Conservation (phyloP, 1,140 invertebrate genomes). For the Zaprionus nigranus region DNA sequence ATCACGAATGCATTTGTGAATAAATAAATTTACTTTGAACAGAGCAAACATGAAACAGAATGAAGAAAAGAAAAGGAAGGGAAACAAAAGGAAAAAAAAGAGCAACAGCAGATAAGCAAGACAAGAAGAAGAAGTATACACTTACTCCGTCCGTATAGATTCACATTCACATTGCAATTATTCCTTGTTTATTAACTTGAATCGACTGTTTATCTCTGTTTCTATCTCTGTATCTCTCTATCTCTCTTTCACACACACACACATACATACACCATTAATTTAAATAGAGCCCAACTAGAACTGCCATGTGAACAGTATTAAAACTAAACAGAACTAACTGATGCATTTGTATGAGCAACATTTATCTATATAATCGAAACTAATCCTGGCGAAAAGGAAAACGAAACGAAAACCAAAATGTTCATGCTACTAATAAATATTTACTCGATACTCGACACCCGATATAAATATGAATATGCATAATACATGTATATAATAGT, state of each 20-base stretch:
- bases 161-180: conserved; percentile 16
- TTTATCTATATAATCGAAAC: conserved; percentile 14
- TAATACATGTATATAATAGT: not conserved
- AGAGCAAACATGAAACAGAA: not conserved
- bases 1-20: conserved; percentile 26
- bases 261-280: conserved; percentile 15
- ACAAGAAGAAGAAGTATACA: conserved; percentile 21
- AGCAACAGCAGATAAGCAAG: not conserved
- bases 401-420: not conserved
- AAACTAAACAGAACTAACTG: conserved; percentile 40
- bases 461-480: conserved; percentile 15
- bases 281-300: conserved; percentile 36
- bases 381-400: conserved; percentile 8
- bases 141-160: conserved; percentile 45
- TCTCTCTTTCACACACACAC: not conserved
- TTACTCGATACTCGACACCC: conserved; percentile 7
- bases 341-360: conserved; percentile 49
- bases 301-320: conserved; percentile 62
- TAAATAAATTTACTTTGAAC: conserved; percentile 34
- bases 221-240: not conserved
- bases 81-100: not conserved
- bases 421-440: conserved; percentile 33
- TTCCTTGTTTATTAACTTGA: conserved; percentile 17
- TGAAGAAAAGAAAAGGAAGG: not conserved
- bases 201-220: not conserved